phyloP scores from a whole-genome alignment of 2,797 vertebrate species.

The Scarus forsteni region DNA sequence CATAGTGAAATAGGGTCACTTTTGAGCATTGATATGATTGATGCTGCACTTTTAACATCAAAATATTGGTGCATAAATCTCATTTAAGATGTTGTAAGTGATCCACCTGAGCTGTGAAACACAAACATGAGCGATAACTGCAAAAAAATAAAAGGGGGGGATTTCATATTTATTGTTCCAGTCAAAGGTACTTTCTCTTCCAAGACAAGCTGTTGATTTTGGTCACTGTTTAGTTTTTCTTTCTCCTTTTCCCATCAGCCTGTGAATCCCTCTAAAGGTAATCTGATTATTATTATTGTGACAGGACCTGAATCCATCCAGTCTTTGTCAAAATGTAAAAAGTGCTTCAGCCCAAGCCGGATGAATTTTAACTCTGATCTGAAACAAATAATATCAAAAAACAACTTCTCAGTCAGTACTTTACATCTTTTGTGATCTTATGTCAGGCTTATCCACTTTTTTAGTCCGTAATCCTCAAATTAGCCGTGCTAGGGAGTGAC shows the following conservation, averaged over 20 bases:
- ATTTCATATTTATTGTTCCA: constrained; percentile 6
- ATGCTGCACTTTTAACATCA: no score
- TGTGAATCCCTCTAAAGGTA: neutral
- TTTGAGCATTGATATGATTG: no score
- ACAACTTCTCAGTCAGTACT: no score
- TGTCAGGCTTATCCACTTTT: no score
- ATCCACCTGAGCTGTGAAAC: neutral
- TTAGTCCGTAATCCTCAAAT: no score
- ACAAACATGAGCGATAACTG: neutral
- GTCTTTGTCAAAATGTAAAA: neutral
- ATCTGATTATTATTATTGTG: constrained; percentile 15
- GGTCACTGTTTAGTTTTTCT: constrained; percentile 21
- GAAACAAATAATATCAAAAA: neutral
- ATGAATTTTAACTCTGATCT: neutral
- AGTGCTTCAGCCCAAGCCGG: neutral
- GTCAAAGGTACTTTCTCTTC: constrained; percentile 12
- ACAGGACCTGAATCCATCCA: constrained; percentile 9
- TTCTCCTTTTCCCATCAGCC: constrained; percentile 20
- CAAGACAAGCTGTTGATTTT: constrained; percentile 22
- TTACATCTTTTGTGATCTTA: no score
- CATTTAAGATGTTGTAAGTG: neutral
- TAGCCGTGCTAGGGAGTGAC: no score
- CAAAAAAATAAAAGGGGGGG: neutral
- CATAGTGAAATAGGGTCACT: no score
- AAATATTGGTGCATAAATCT: neutral